phyloP scores from a whole-genome alignment of 2,888 invertebrate species.

The Nipponacmea schrenckii region DNA sequence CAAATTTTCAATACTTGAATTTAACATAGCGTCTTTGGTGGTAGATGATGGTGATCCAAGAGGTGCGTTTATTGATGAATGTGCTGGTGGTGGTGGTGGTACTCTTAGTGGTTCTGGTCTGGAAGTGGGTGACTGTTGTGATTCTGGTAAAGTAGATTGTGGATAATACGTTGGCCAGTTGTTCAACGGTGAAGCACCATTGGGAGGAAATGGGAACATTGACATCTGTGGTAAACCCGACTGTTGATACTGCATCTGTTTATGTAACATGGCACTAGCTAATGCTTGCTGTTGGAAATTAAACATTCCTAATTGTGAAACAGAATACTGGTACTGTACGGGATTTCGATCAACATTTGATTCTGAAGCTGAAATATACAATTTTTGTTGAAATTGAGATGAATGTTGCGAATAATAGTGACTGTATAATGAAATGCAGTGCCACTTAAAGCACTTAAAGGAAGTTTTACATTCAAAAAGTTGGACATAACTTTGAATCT shows the following conservation, averaged over 20 bases:
- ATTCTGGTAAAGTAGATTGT: slow-evolving; percentile 18
- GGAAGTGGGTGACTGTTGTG: slow-evolving; percentile 23
- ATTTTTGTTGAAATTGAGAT: too few species aligned
- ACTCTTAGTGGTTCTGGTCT: slow-evolving; percentile 18
- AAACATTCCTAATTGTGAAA: slow-evolving; percentile 23
- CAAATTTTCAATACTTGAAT: slow-evolving; percentile 79
- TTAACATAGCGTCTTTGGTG: slow-evolving; percentile 79
- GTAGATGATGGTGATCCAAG: slow-evolving; percentile 13
- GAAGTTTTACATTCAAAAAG: too few species aligned
- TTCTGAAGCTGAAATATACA: neutral
- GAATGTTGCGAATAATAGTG: too few species aligned
- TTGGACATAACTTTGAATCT: too few species aligned
- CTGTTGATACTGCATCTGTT: slow-evolving; percentile 22
- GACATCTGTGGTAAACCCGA: slow-evolving; percentile 14
- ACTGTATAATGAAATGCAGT: too few species aligned
- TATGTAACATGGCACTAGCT: slow-evolving; percentile 27
- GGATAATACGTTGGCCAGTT: slow-evolving; percentile 21
- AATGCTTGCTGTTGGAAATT: slow-evolving; percentile 31
- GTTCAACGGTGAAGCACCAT: slow-evolving; percentile 15
- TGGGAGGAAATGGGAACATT: slow-evolving; percentile 12
- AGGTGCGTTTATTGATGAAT: slow-evolving; percentile 17
- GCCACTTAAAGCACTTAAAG: too few species aligned
- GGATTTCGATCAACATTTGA: slow-evolving; percentile 9
- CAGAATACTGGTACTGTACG: slow-evolving; percentile 17
- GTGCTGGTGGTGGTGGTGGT: slow-evolving; percentile 23